Percentiles rank a stretch among this genome's conserved stretches.
Evolutionary conservation across 1,140 invertebrate species (phyloP).

Genomic region (Pogonomyrmex californicus): DNA sequence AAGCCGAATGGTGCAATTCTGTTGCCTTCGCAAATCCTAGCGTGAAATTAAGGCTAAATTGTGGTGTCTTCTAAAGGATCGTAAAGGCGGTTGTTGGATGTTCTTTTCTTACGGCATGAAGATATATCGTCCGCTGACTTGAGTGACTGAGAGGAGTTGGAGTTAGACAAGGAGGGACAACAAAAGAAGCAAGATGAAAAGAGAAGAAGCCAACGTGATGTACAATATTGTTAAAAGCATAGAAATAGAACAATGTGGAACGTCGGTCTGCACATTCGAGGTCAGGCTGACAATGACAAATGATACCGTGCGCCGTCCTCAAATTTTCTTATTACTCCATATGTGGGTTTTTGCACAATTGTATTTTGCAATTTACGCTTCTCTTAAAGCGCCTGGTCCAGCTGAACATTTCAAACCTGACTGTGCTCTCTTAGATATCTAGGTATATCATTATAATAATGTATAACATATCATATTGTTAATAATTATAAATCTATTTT

Average conservation of each 20-base stretch:
- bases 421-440: constrained; percentile 12
- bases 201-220: constrained; percentile 75
- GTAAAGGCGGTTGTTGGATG: constrained; percentile 57
- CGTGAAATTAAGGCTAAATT: constrained; percentile 56
- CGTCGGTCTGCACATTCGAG: constrained; percentile 76
- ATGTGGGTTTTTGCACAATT: constrained; percentile 68
- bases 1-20: constrained; percentile 34
- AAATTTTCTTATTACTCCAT: constrained; percentile 81
- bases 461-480: too few relatives aligned
- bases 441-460: background rate
- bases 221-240: constrained; percentile 84
- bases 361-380: constrained; percentile 73
- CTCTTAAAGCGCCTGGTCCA: constrained; percentile 1
- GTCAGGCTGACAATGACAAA: constrained; percentile 83
- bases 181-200: constrained; percentile 71
- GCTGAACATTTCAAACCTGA: constrained; percentile 64
- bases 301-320: constrained; percentile 77
- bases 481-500: constrained; percentile 7
- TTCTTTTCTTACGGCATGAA: constrained; percentile 71
- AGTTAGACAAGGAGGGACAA: constrained; percentile 71
- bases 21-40: constrained; percentile 24
- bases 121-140: constrained; percentile 78
- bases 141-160: constrained; percentile 76
- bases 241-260: constrained; percentile 79
- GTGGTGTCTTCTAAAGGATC: constrained; percentile 27